A percentile compares a stretch with the other conserved stretches of the same genome.
phyloP scores from a whole-genome alignment of 2,797 vertebrate genomes.

The Mustela erminea region DNA sequence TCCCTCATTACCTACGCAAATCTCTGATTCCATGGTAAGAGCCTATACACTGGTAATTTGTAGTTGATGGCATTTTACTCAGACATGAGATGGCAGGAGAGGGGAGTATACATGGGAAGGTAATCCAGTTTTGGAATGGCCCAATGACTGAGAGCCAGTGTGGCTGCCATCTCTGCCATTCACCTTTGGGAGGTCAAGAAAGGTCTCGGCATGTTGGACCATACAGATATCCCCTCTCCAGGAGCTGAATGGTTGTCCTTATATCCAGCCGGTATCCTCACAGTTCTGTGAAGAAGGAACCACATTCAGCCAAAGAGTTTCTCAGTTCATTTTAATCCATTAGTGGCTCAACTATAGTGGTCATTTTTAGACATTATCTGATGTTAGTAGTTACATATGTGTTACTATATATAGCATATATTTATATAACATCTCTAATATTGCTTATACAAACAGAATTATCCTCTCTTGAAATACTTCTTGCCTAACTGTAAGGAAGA shows the following conservation, averaged over 20 bases:
- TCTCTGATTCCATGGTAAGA: not conserved
- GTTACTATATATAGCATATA: not conserved
- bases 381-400: not conserved
- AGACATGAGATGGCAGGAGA: not conserved
- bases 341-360: not conserved
- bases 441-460: slow-evolving; percentile 18
- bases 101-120: not conserved
- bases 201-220: not conserved
- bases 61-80: slow-evolving; percentile 41
- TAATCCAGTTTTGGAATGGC: not conserved
- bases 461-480: slow-evolving; percentile 41
- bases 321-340: not conserved
- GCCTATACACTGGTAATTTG: not conserved
- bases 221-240: not conserved
- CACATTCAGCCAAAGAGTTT: not conserved
- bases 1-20: not conserved
- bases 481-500: slow-evolving; percentile 22
- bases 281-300: not conserved
- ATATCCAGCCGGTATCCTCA: not conserved
- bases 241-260: not conserved
- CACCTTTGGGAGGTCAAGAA: not conserved
- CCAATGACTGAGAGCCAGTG: not conserved
- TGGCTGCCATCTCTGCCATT: not conserved
- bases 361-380: slow-evolving; percentile 11
- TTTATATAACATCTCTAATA: not conserved